Percentiles rank a stretch among this genome's conserved stretches.
Conservation (phyloP, 2,113 vertebrate genomes). For the Paracanthobrama guichenoti region DNA sequence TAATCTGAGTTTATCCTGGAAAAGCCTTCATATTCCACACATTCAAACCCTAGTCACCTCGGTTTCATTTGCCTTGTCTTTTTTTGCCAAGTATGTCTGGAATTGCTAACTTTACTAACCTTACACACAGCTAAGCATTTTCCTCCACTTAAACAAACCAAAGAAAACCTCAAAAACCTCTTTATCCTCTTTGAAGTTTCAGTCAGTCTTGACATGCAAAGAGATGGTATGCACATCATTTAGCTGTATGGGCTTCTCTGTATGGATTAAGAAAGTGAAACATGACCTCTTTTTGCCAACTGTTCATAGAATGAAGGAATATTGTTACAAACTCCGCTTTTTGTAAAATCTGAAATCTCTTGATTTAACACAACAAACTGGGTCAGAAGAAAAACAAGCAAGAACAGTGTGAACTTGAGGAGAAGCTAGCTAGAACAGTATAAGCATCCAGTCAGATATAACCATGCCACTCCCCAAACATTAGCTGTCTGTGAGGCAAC, state of each 20-base stretch:
- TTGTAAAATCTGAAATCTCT: conserved; percentile 39
- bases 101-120: conserved; percentile 24
- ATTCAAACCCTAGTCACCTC: neutral
- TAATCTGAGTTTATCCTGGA: conserved; percentile 18
- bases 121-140: conserved; percentile 32
- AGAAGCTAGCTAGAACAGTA: neutral
- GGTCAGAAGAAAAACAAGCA: conserved; percentile 47
- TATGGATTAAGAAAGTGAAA: neutral
- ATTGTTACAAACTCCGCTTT: conserved; percentile 52
- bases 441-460: neutral
- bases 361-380: conserved; percentile 53
- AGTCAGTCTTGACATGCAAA: neutral
- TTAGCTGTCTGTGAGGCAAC: conserved; percentile 10
- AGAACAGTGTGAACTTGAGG: neutral
- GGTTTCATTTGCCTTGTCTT: conserved; percentile 4
- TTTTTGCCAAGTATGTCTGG: conserved; percentile 29
- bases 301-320: conserved; percentile 56
- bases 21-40: conserved; percentile 8
- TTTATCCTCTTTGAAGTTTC: conserved; percentile 16
- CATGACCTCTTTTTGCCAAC: neutral
- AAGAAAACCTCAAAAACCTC: neutral
- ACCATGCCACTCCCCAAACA: neutral
- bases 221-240: neutral
- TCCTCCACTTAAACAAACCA: conserved; percentile 37
- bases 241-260: neutral